Conservation (phyloP, 2,888 invertebrate species). For the Thymelicus sylvestris region DNA sequence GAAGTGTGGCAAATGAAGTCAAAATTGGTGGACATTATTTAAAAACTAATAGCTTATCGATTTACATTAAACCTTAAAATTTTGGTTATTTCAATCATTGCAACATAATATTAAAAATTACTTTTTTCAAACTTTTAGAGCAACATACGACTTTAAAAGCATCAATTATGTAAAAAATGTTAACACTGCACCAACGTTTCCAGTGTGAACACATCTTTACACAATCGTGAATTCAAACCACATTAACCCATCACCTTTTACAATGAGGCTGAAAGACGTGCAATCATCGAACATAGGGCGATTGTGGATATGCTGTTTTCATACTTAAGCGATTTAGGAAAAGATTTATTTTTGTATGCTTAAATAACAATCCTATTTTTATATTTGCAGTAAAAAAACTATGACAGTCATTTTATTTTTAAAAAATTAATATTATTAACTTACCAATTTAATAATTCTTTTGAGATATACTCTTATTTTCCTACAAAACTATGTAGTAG, state of each 20-base stretch:
- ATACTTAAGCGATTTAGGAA: neutral
- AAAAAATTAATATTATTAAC: neutral
- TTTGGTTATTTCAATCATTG: too few species aligned
- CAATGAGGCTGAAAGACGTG: slow-evolving; percentile 20
- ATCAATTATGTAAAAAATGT: neutral
- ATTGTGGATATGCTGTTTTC: slow-evolving; percentile 6
- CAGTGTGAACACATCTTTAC: slow-evolving; percentile 14
- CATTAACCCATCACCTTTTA: slow-evolving; percentile 37
- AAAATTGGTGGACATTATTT: too few species aligned
- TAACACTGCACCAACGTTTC: neutral
- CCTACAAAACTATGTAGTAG: neutral
- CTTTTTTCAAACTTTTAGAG: neutral
- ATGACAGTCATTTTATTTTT: neutral
- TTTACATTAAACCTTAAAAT: too few species aligned
- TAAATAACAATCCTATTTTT: too few species aligned
- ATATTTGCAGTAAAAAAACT: too few species aligned
- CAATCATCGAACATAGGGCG: slow-evolving; percentile 14
- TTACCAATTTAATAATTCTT: too few species aligned
- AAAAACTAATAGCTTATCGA: too few species aligned
- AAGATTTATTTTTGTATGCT: too few species aligned
- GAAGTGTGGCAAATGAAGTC: too few species aligned
- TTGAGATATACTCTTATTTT: neutral
- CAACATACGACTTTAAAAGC: neutral
- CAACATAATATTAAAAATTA: too few species aligned
- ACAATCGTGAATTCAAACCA: slow-evolving; percentile 26